Conservation (phyloP, 2,888 invertebrate genomes). For the Torymus tubicola region DNA sequence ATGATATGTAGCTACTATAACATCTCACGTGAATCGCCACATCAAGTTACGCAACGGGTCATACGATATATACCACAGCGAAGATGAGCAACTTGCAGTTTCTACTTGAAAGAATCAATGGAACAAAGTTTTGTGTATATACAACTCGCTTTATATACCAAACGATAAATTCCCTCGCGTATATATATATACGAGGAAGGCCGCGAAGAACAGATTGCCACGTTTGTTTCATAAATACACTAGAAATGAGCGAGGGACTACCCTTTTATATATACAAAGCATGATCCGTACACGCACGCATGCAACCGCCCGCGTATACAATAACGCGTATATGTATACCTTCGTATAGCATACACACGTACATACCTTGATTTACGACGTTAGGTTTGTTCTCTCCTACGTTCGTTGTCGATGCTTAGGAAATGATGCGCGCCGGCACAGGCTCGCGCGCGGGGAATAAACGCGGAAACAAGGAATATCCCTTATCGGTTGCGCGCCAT, state of each 20-base stretch:
- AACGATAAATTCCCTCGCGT: too few species aligned
- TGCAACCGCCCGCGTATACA: background rate
- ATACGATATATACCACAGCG: background rate
- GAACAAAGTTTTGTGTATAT: too few species aligned
- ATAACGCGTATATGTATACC: background rate
- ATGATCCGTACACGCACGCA: background rate
- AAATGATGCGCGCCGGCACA: slow-evolving; percentile 16
- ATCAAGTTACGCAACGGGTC: slow-evolving; percentile 22
- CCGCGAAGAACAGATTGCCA: background rate
- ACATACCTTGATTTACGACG: slow-evolving; percentile 32
- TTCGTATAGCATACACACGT: background rate
- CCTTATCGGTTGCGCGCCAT: background rate
- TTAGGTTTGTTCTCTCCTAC: background rate
- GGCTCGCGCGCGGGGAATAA: background rate
- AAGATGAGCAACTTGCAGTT: too few species aligned
- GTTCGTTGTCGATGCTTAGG: background rate
- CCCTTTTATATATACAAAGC: background rate
- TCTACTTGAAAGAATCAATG: too few species aligned
- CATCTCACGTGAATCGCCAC: slow-evolving; percentile 20
- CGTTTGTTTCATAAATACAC: slow-evolving; percentile 17
- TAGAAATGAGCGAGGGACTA: background rate
- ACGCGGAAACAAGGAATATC: slow-evolving; percentile 40
- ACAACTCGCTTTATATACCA: too few species aligned
- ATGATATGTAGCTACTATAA: slow-evolving; percentile 32
- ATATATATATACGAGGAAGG: too few species aligned